phyloP scores from a whole-genome alignment of 2,113 vertebrate species.

The Meleagris gallopavo region DNA sequence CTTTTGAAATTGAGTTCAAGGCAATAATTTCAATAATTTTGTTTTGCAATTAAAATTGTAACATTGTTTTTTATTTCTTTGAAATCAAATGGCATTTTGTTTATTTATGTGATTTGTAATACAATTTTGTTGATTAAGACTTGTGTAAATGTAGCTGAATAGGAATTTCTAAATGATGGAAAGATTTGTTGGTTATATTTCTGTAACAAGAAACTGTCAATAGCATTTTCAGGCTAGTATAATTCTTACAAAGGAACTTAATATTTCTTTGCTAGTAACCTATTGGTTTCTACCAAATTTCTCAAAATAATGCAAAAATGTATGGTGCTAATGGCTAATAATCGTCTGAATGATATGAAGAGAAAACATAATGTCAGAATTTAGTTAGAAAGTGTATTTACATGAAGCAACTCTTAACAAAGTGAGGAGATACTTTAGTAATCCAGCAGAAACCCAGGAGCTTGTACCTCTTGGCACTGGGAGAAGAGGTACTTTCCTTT shows the following conservation, averaged over 20 bases:
- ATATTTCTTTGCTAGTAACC: neutral
- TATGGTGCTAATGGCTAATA: neutral
- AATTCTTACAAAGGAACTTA: constrained; percentile 37
- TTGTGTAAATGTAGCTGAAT: neutral
- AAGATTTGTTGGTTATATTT: constrained; percentile 20
- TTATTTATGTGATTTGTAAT: neutral
- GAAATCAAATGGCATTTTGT: neutral
- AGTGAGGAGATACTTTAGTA: neutral
- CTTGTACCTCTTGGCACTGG: neutral
- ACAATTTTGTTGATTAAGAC: neutral
- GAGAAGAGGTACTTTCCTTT: neutral
- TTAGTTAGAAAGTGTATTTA: neutral
- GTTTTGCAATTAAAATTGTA: neutral
- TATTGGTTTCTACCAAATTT: neutral
- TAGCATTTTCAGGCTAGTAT: constrained; percentile 6
- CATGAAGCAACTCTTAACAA: neutral
- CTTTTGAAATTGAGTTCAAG: neutral
- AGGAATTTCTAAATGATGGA: constrained; percentile 12
- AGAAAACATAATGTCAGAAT: neutral
- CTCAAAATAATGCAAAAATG: neutral
- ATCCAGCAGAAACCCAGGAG: neutral
- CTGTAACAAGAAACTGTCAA: constrained; percentile 21
- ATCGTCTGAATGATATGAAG: neutral
- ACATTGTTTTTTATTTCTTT: neutral
- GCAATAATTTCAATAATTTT: neutral